Conservation (phyloP, 2,888 invertebrate species). For the Drosophila trichaetosa region DNA sequence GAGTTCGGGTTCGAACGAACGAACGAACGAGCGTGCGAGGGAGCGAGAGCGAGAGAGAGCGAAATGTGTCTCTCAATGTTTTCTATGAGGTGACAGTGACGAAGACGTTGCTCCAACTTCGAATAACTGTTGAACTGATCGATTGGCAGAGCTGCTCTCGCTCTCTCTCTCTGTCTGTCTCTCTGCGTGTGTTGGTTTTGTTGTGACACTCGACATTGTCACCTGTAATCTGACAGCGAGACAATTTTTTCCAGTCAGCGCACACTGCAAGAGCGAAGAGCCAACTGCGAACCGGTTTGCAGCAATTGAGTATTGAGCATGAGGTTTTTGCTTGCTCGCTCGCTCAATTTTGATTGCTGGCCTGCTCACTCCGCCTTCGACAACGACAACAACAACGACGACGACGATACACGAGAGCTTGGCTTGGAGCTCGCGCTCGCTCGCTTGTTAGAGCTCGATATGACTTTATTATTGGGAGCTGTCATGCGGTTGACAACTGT, state of each 20-base stretch:
- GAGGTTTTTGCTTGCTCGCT: conserved; percentile 18
- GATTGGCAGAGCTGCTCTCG: conserved; percentile 54
- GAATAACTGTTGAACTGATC: conserved; percentile 49
- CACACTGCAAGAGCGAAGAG: conserved; percentile 40
- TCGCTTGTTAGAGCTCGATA: conserved; percentile 80
- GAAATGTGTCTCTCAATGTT: conserved; percentile 29
- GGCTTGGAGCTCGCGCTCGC: conserved; percentile 59
- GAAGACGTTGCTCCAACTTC: conserved; percentile 43
- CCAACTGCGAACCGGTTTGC: conserved; percentile 67
- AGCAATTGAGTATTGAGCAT: conserved; percentile 13
- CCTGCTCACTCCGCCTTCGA: conserved; percentile 51
- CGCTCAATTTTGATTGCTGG: conserved; percentile 15
- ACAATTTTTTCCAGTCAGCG: conserved; percentile 61
- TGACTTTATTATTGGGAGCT: conserved; percentile 82
- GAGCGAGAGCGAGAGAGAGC: conserved; percentile 34
- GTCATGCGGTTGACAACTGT: conserved; percentile 81
- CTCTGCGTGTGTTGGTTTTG: conserved; percentile 27
- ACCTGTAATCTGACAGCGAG: conserved; percentile 85
- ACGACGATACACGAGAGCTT: neutral
- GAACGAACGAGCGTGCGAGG: neutral
- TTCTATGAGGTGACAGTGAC: conserved; percentile 45
- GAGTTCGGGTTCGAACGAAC: neutral
- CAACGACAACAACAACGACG: neutral
- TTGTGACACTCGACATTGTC: conserved; percentile 85
- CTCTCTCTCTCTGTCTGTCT: conserved; percentile 20